These are phyloP conservation scores for Parazoanthus atlanticus DNA, from an alignment of 92 coral and sea anemone species.

Conservation along the genomic window DNA sequence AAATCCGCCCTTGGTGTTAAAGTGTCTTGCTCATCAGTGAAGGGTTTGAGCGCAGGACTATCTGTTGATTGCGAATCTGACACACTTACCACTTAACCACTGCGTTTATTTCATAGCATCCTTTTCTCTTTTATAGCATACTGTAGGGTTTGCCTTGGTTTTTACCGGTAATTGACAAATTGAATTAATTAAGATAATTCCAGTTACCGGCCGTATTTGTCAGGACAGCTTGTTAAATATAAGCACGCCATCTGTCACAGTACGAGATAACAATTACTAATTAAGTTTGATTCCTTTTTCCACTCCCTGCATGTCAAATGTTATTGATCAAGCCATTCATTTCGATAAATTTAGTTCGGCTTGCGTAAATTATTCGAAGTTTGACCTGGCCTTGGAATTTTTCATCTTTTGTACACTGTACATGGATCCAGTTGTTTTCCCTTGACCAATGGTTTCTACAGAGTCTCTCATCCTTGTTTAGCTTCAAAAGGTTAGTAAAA, in stretches of 20 bases:
- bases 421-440: background rate
- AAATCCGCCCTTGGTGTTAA: too few species aligned
- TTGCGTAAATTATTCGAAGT: too few species aligned
- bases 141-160: too few species aligned
- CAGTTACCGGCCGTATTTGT: background rate
- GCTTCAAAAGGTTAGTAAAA: slow-evolving; percentile 72
- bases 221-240: background rate
- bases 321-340: too few species aligned
- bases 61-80: background rate
- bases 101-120: background rate
- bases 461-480: slow-evolving; percentile 84
- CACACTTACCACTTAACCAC: background rate
- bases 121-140: background rate
- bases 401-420: background rate
- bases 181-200: background rate
- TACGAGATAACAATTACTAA: too few species aligned
- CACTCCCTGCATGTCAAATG: too few species aligned
- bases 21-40: too few species aligned
- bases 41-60: too few species aligned
- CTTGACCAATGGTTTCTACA: slow-evolving; percentile 63
- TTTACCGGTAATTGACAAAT: too few species aligned
- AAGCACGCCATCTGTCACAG: too few species aligned
- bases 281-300: too few species aligned
- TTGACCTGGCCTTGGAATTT: background rate
- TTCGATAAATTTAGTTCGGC: too few species aligned